Evolutionary conservation across 2,797 vertebrate genomes (phyloP), one percentile per base, ranked within the genome.

Genomic region (Luscinia megarhynchos): DNA sequence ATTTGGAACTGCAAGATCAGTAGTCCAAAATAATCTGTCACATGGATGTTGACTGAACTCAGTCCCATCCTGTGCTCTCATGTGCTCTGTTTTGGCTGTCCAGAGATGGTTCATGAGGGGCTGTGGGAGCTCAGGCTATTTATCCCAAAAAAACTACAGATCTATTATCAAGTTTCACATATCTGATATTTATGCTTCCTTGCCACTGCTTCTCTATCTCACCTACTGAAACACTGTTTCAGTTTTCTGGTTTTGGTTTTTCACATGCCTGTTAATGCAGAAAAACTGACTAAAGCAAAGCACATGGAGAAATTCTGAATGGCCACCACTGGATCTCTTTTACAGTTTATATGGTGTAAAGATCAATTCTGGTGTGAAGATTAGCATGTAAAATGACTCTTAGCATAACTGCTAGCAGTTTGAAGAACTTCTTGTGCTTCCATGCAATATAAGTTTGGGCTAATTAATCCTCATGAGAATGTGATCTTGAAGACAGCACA

Each of bases 11-110:
- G 6, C 21, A 70, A 51, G 45, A 80, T 20, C 11, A 72, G 8
- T 15, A 45, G 11, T 5, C 32, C 12, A 59, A 66, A 36, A 67
- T 3, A 12, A 55, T 80, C 75, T 66, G n/a, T 51, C 27, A 38
- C 22, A 15, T 21, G 34, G 57, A 30, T 0, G 0, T 4, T 67
- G 50, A 91, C 13, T 68, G 23, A 70, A 45, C 32, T 34, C 51
- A 22, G 18, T 10, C 23, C 53, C 15, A 19, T 51, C 41, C 34
- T 29, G 4, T 29, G 32, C 10, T 82, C 46, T 51, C 27, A 10
- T 6, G 4, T 48, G 16, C 61, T 64, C 43, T 70, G 10, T 40
- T 93, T 29, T 50, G 23, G 5, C 30, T 88, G 8, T 66, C n/a
- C 16, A 4, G 0, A 22, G 23, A 17, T 4, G 11, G 20, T 38